phyloP scores from a whole-genome alignment of 2,113 vertebrate species.

The Phyllopteryx taeniolatus region DNA sequence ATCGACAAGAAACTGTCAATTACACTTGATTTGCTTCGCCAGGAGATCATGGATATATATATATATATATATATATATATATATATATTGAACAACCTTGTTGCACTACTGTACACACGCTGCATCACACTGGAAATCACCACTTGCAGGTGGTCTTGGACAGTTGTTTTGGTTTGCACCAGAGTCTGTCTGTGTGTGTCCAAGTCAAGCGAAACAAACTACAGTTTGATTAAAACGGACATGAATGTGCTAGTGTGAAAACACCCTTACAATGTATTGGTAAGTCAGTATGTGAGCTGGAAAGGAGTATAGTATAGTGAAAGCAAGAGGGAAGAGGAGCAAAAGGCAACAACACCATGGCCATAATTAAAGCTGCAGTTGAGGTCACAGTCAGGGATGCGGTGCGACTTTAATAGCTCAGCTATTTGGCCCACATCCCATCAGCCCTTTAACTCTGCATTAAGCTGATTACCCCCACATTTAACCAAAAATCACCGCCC shows the following conservation, averaged over 20 bases:
- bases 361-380: constrained; percentile 71
- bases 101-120: too few species aligned
- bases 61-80: too few species aligned
- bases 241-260: background rate
- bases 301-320: constrained; percentile 3
- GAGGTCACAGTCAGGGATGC: constrained; percentile 60
- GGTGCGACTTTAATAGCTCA: constrained; percentile 66
- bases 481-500: constrained; percentile 68
- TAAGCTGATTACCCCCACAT: constrained; percentile 78
- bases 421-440: constrained; percentile 73
- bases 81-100: too few species aligned
- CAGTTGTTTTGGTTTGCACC: background rate
- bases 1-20: too few species aligned
- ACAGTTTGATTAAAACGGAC: background rate
- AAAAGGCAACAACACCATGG: constrained; percentile 55
- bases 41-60: too few species aligned
- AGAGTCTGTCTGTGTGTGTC: background rate
- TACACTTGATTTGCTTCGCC: too few species aligned
- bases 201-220: background rate
- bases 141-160: background rate
- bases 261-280: background rate
- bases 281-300: constrained; percentile 5
- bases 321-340: constrained; percentile 19
- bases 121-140: background rate
- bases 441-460: constrained; percentile 74